Conservation (phyloP, 2,113 vertebrate genomes). For the Eclectus roratus region DNA sequence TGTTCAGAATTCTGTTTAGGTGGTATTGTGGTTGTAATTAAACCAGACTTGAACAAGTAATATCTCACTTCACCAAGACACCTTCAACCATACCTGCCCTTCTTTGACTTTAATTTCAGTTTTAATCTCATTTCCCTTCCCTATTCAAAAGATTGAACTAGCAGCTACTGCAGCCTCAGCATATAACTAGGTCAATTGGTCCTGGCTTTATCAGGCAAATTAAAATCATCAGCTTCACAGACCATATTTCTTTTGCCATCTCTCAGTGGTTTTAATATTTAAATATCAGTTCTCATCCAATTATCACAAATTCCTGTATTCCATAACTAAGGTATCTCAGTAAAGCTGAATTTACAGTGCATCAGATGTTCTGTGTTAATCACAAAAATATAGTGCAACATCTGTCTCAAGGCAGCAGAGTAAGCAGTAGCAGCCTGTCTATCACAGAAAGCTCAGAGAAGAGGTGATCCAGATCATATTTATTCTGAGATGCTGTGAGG, state of each 20-base stretch:
- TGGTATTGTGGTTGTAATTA: neutral
- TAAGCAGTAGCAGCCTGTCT: neutral
- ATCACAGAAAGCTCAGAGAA: neutral
- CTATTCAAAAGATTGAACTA: neutral
- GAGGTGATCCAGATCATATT: neutral
- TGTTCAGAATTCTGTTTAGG: neutral
- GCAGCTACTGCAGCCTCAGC: neutral
- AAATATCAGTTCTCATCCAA: neutral
- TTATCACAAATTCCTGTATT: neutral
- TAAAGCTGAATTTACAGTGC: neutral
- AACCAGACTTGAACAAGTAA: neutral
- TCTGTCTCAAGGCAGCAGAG: neutral
- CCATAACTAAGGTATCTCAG: neutral
- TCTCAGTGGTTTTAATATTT: neutral
- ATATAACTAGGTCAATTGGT: neutral
- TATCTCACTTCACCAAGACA: neutral
- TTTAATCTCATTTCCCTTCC: neutral
- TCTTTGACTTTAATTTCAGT: neutral
- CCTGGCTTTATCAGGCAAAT: neutral
- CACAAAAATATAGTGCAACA: neutral
- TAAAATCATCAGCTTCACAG: neutral
- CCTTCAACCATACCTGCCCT: neutral
- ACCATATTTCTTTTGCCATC: neutral
- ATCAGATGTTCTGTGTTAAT: neutral
- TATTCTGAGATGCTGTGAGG: neutral